Percentiles rank a stretch among this genome's conserved stretches.
Conservation (phyloP, 2,888 invertebrate species). For the Drosophila pseudotalamancana region DNA sequence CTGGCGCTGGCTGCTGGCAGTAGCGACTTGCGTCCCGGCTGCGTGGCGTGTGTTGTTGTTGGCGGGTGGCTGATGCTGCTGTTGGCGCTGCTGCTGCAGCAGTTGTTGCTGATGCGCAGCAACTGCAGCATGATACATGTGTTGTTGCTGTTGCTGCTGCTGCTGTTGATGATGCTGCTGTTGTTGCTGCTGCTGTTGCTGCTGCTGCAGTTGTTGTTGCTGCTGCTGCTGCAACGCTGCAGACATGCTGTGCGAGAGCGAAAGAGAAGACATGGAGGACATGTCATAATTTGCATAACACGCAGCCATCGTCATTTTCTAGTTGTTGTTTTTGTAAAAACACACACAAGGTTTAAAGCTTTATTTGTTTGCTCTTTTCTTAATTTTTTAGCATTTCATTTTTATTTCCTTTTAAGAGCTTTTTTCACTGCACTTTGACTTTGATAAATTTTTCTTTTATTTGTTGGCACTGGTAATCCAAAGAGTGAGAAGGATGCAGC, state of each 20-base stretch:
- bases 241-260: slow-evolving; percentile 82
- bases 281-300: slow-evolving; percentile 84
- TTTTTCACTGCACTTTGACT: slow-evolving; percentile 44
- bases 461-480: slow-evolving; percentile 83
- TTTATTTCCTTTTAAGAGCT: slow-evolving; percentile 34
- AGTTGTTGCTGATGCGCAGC: slow-evolving; percentile 71
- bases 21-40: slow-evolving; percentile 50
- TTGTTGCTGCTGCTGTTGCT: slow-evolving; percentile 53
- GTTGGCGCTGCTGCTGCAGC: slow-evolving; percentile 62
- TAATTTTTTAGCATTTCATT: slow-evolving; percentile 50
- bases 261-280: slow-evolving; percentile 68
- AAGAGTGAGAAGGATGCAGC: slow-evolving; percentile 51
- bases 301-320: slow-evolving; percentile 84
- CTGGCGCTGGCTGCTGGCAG: slow-evolving; percentile 53
- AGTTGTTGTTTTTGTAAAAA: slow-evolving; percentile 14
- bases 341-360: slow-evolving; percentile 23
- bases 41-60: slow-evolving; percentile 25
- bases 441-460: slow-evolving; percentile 53
- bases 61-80: slow-evolving; percentile 55
- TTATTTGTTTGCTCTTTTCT: background rate
- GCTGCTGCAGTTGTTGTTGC: slow-evolving; percentile 50
- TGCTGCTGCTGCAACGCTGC: slow-evolving; percentile 70
- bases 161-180: slow-evolving; percentile 54
- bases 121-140: slow-evolving; percentile 68
- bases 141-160: slow-evolving; percentile 51